phyloP scores from a whole-genome alignment of 2,797 vertebrate genomes.

The Psittacula echo region DNA sequence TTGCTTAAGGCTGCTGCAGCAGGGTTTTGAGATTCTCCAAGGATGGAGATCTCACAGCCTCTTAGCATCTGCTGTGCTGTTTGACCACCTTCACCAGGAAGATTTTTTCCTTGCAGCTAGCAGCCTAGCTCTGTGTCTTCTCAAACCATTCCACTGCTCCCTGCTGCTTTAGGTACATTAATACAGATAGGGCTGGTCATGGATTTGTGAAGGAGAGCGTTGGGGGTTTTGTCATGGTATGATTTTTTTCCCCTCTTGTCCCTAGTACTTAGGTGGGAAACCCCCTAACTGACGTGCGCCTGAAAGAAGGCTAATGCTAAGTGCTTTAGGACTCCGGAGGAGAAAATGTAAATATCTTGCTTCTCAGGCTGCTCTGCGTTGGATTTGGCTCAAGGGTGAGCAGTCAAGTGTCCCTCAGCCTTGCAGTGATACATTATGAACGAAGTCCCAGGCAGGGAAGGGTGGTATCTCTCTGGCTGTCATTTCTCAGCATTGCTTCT shows the following conservation, averaged over 20 bases:
- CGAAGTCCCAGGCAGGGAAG: background rate
- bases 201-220: background rate
- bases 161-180: background rate
- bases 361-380: background rate
- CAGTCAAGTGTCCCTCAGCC: background rate
- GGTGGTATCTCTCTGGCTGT: background rate
- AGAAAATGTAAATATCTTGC: background rate
- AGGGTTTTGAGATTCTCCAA: background rate
- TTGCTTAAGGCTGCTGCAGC: background rate
- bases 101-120: background rate
- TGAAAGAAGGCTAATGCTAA: background rate
- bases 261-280: background rate
- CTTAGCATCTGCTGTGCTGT: background rate
- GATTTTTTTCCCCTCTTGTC: background rate
- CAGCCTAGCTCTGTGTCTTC: background rate
- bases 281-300: background rate
- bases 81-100: background rate
- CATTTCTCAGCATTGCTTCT: background rate
- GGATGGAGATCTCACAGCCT: background rate
- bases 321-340: background rate
- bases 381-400: background rate
- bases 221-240: background rate
- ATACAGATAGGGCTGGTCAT: background rate
- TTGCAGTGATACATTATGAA: background rate
- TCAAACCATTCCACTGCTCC: background rate